Base-by-base conservation (phyloP, 2,797 vertebrate genomes). In the Lepilemur ruficaudatus region DNA sequence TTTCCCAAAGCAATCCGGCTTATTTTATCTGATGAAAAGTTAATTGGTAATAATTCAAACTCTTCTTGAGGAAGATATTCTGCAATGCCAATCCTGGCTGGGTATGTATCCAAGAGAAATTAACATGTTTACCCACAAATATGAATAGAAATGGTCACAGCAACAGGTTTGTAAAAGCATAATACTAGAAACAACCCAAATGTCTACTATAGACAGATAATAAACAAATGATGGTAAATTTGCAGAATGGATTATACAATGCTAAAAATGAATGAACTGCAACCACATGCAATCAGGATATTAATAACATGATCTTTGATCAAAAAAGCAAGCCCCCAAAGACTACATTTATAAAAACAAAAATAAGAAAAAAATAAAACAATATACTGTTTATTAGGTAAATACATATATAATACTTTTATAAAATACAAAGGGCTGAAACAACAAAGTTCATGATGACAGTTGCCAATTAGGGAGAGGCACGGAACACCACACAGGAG, bases 391-490 rank as follows among this genome's bases (percentile, higher is more conserved):
- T 93, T 89, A 80, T 93, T 89, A 80, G 13, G n/a, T 65, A 52
- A 81, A 78, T 5, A 30, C 41, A 28, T 35, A 52, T 17, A 63
- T 38, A 75, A 75, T 43, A 59, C 57, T 41, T 89, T 50, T 80
- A 46, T 70, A 83, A 94, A 91, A 88, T 48, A 12, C 17, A 69
- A 87, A 94, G 38, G 9, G 88, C 72, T 88, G n/a, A 79, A 83
- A 91, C 69, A 83, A 81, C 67, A 65, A 80, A 89, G 61, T 89
- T 67, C 41, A 46, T 35, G 63, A 86, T 75, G 23, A 93, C 41
- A 96, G 43, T 81, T 82, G 91, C 12, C 22, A 80, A 55, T 70
- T 80, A 91, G 20, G 43, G 9, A 94, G 22, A 89, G 18, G 35
- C 17, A 85, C 78, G 32, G 72, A 93, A 89, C 12, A 95, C 83